Evolutionary conservation across 1,140 invertebrate genomes (phyloP).

Genomic region (Eriocheir sinensis): DNA sequence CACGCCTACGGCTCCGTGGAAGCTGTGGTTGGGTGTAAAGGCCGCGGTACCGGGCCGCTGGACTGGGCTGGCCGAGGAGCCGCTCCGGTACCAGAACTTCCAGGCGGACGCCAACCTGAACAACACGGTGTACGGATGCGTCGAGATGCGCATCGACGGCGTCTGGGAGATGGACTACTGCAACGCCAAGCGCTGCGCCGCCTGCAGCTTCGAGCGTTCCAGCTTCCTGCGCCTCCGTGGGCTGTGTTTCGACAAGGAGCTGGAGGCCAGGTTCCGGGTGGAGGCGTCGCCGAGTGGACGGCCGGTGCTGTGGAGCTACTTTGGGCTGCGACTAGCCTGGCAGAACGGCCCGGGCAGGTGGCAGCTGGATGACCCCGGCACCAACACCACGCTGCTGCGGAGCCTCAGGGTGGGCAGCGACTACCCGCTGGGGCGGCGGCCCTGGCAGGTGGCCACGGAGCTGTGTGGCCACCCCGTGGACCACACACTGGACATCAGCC

Average conservation of each 20-base stretch:
- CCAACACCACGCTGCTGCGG: slow-evolving; percentile 14
- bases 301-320: slow-evolving; percentile 3
- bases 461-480: slow-evolving; percentile 40
- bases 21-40: slow-evolving; percentile 42
- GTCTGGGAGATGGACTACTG: slow-evolving; percentile 38
- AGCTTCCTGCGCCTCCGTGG: background rate
- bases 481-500: background rate
- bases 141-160: background rate
- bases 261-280: slow-evolving; percentile 24
- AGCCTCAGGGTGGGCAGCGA: background rate
- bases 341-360: background rate
- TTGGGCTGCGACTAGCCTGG: background rate
- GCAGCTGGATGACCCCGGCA: slow-evolving; percentile 17
- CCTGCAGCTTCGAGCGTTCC: slow-evolving; percentile 5
- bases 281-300: background rate
- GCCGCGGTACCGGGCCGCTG: background rate
- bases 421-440: slow-evolving; percentile 41
- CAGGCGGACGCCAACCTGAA: background rate
- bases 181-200: slow-evolving; percentile 43
- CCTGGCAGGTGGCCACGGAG: background rate
- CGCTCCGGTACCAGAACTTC: slow-evolving; percentile 35
- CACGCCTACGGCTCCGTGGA: slow-evolving; percentile 37
- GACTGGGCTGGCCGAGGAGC: background rate
- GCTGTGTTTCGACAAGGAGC: slow-evolving; percentile 30
- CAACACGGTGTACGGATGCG: background rate